phyloP scores from a whole-genome alignment of 1,140 invertebrate genomes.

The Drosophila burlai region DNA sequence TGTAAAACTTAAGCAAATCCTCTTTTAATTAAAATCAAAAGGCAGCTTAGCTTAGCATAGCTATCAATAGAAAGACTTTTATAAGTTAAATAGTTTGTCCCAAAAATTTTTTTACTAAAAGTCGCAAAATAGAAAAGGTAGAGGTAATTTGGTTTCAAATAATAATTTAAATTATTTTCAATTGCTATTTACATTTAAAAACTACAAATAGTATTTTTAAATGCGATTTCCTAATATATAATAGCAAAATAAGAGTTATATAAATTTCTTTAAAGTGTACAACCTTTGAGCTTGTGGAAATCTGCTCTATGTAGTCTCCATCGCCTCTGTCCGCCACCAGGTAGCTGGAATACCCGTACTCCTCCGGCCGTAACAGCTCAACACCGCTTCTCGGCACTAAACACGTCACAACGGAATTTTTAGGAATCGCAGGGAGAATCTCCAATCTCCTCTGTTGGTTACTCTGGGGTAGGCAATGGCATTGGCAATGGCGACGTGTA shows the following conservation, averaged over 20 bases:
- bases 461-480: slow-evolving; percentile 50
- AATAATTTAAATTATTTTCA: neutral
- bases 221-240: neutral
- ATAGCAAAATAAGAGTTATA: neutral
- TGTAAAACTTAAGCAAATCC: neutral
- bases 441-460: slow-evolving; percentile 4
- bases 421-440: slow-evolving; percentile 34
- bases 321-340: slow-evolving; percentile 13
- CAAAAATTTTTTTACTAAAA: neutral
- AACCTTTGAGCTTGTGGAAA: slow-evolving; percentile 16
- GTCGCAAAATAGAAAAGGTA: rapidly evolving
- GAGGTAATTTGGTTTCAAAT: neutral
- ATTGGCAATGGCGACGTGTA: slow-evolving; percentile 72
- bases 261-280: neutral
- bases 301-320: slow-evolving; percentile 8
- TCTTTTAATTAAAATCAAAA: neutral
- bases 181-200: neutral
- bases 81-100: neutral
- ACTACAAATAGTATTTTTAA: neutral
- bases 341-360: slow-evolving; percentile 28
- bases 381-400: slow-evolving; percentile 53
- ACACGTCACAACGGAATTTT: slow-evolving; percentile 53
- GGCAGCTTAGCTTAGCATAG: neutral
- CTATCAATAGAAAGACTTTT: no score
- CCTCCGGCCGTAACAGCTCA: slow-evolving; percentile 36